These are phyloP conservation scores for Tenebrio molitor DNA, from an alignment of 1,140 invertebrate species.

Conservation along the genomic window DNA sequence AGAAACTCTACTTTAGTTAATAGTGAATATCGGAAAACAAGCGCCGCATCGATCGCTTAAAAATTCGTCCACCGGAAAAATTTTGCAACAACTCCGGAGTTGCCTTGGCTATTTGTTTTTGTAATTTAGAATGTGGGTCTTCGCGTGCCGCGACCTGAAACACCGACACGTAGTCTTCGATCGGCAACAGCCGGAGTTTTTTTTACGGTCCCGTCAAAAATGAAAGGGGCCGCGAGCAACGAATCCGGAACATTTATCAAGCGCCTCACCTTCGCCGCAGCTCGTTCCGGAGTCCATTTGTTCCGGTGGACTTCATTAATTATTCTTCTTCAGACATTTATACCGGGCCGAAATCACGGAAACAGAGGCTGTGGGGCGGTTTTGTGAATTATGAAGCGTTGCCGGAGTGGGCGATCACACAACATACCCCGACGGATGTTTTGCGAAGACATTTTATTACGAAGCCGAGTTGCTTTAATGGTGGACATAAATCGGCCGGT, in stretches of 20 bases:
- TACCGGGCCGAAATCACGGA: neutral
- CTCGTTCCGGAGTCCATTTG: neutral
- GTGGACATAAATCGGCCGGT: neutral
- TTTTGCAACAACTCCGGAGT: too few relatives aligned
- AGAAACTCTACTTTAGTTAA: constrained; percentile 18
- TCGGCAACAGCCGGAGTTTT: too few relatives aligned
- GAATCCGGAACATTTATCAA: neutral
- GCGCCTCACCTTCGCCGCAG: neutral
- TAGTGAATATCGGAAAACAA: constrained; percentile 5
- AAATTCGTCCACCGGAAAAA: constrained; percentile 15
- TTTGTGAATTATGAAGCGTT: neutral
- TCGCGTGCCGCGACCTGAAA: neutral
- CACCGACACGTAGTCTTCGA: neutral
- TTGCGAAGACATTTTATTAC: neutral
- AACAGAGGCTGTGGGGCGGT: neutral
- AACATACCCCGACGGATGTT: neutral
- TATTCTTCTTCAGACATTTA: neutral
- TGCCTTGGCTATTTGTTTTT: neutral
- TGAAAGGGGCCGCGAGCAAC: neutral
- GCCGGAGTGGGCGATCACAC: neutral
- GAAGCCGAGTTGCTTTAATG: neutral
- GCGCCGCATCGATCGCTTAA: constrained; percentile 1
- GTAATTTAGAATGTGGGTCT: neutral
- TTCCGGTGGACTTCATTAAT: neutral
- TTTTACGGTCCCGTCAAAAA: too few relatives aligned